A percentile compares a stretch with the other conserved stretches of the same genome.
Evolutionary conservation across 2,113 vertebrate species (phyloP).

Genomic region (Chunga burmeisteri): DNA sequence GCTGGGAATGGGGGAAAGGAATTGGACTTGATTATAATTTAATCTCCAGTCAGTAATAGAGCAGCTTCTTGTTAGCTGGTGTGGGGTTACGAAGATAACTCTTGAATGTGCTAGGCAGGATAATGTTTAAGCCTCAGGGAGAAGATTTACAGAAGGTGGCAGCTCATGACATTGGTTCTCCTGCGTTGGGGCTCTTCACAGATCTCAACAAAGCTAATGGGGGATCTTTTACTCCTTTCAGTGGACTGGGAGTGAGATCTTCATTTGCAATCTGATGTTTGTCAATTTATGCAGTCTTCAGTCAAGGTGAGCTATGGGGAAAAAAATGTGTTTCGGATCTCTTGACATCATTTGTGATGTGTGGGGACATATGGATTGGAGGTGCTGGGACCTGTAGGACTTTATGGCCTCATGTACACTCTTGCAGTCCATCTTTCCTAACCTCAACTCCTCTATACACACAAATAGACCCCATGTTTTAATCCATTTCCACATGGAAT

Average conservation of each 20-base stretch:
- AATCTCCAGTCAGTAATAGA: background rate
- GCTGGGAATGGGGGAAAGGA: background rate
- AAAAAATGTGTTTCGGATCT: accelerated
- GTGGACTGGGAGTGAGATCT: background rate
- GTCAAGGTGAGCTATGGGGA: background rate
- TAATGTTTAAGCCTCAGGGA: background rate
- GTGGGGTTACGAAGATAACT: background rate
- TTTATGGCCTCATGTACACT: background rate
- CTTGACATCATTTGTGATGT: background rate
- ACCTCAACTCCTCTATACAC: background rate
- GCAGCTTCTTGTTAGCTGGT: background rate
- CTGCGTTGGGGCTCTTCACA: background rate
- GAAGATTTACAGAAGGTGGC: background rate
- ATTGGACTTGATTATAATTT: constrained; percentile 20
- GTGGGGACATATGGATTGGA: background rate
- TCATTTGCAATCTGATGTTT: background rate
- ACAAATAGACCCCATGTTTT: background rate
- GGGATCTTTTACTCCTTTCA: background rate
- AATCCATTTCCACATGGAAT: background rate
- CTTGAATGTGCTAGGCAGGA: background rate
- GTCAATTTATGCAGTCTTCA: background rate
- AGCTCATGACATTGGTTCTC: background rate
- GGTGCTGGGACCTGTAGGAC: background rate
- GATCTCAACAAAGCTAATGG: background rate
- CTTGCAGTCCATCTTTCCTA: background rate